These are phyloP conservation scores for Melangyna quadrimaculata DNA, from an alignment of 2,888 invertebrate genomes.

Conservation along the genomic window DNA sequence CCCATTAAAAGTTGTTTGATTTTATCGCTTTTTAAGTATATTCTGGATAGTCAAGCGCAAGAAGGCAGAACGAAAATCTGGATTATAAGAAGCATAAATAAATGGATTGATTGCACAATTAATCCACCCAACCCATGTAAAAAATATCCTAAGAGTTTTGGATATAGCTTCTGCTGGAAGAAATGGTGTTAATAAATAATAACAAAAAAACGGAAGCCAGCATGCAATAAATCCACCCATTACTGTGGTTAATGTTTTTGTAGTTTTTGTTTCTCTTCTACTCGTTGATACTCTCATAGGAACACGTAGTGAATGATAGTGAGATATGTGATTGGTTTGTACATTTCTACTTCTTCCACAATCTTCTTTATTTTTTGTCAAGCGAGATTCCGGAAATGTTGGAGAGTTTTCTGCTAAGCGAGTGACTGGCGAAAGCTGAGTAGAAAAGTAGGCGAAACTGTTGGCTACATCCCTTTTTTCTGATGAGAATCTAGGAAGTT, in stretches of 20 bases:
- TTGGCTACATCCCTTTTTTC: conserved; percentile 77
- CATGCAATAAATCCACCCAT: conserved; percentile 95
- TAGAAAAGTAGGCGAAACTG: conserved; percentile 75
- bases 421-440: conserved; percentile 73
- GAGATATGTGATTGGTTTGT: conserved; percentile 66
- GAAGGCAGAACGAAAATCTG: conserved; percentile 92
- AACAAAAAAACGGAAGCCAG: conserved; percentile 93
- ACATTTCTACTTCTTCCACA: not conserved
- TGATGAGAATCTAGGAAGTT: conserved; percentile 77
- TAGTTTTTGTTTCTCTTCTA: conserved; percentile 91
- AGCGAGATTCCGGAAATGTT: conserved; percentile 76
- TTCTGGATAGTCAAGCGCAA: conserved; percentile 87
- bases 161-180: conserved; percentile 84
- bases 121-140: conserved; percentile 95
- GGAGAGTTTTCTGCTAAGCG: conserved; percentile 76
- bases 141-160: conserved; percentile 86
- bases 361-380: conserved; percentile 70
- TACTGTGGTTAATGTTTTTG: conserved; percentile 92
- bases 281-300: conserved; percentile 85
- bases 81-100: conserved; percentile 94
- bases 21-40: conserved; percentile 77
- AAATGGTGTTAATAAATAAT: conserved; percentile 91
- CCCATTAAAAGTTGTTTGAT: not conserved
- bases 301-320: conserved; percentile 75
- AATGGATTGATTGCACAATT: conserved; percentile 95